These are phyloP conservation scores for Cinclus mexicanus DNA, from an alignment of 2,113 vertebrate genomes.

Conservation along the genomic window DNA sequence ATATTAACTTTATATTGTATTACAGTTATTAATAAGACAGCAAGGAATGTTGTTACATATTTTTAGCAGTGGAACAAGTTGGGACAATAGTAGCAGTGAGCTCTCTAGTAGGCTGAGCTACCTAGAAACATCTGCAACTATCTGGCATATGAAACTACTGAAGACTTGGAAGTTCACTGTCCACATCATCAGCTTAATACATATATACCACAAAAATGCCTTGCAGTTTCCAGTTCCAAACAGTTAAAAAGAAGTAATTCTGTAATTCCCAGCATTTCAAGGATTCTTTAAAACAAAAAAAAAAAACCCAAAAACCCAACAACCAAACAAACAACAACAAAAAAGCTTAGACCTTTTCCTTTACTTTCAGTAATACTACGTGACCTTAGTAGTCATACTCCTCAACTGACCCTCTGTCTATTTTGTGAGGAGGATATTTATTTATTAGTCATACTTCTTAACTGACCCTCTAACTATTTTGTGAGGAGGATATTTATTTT, in stretches of 20 bases:
- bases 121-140: conserved; percentile 8
- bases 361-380: not conserved
- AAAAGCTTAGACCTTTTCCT: not conserved
- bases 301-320: no score
- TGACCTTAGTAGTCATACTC: not conserved
- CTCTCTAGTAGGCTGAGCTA: not conserved
- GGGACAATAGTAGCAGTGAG: not conserved
- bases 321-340: no score
- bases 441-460: not conserved
- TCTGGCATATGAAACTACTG: not conserved
- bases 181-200: not conserved
- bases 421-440: not conserved
- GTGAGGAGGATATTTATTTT: not conserved
- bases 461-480: not conserved
- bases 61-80: conserved; percentile 35
- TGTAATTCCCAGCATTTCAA: not conserved
- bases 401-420: not conserved
- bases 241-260: not conserved
- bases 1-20: conserved; percentile 41
- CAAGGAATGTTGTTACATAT: conserved; percentile 36
- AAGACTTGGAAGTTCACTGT: not conserved
- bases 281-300: not conserved
- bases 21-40: conserved; percentile 39
- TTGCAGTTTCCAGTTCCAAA: not conserved
- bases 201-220: not conserved